Evolutionary conservation across 2,888 invertebrate genomes (phyloP).

Genomic region (Quadroppia sp.): DNA sequence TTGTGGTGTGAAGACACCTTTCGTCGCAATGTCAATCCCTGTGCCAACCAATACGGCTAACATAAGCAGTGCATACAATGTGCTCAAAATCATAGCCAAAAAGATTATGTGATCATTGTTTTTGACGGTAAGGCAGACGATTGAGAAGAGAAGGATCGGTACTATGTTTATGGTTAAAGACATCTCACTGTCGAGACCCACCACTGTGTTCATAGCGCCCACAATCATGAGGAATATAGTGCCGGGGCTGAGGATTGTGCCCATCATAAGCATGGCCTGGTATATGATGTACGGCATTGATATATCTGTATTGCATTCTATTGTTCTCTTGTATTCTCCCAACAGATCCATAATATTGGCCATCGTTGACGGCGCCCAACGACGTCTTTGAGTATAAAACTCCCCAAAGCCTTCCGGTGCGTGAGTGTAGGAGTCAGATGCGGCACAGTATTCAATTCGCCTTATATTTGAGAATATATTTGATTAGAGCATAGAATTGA

Average conservation of each 20-base stretch:
- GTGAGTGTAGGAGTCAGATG: conserved; percentile 64
- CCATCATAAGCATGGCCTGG: conserved; percentile 62
- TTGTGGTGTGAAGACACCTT: conserved; percentile 71
- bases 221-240: conserved; percentile 78
- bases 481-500: not conserved
- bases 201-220: conserved; percentile 73
- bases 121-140: conserved; percentile 63
- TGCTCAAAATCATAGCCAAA: conserved; percentile 88
- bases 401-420: conserved; percentile 57
- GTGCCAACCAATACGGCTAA: conserved; percentile 98
- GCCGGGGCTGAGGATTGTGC: conserved; percentile 74
- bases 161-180: conserved; percentile 91
- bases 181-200: conserved; percentile 52
- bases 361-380: conserved; percentile 61
- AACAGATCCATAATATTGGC: conserved; percentile 60
- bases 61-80: conserved; percentile 95
- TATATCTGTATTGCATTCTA: conserved; percentile 58
- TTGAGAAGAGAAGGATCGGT: conserved; percentile 72
- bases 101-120: conserved; percentile 65
- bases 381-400: conserved; percentile 59
- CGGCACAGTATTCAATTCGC: conserved; percentile 82
- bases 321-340: conserved; percentile 55
- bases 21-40: conserved; percentile 60
- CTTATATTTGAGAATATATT: not conserved
- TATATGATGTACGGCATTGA: conserved; percentile 54